These are phyloP conservation scores for Myotis daubentonii DNA, from an alignment of 2,797 vertebrate genomes.

Conservation along the genomic window DNA sequence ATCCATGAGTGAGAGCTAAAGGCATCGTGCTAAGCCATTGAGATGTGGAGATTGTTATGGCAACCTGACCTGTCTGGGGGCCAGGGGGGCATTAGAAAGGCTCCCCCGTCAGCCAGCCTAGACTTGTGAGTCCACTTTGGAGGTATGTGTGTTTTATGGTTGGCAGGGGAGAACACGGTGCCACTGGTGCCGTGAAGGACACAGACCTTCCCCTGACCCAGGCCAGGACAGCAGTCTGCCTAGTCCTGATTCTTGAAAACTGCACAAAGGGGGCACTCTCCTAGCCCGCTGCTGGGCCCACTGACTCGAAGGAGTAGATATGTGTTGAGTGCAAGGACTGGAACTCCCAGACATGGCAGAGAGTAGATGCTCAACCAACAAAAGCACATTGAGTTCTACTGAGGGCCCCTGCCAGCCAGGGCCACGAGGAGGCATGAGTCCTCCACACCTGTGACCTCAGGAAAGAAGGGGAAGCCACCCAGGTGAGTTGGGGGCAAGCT, in stretches of 20 bases:
- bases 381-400: fast-evolving
- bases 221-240: background rate
- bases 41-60: background rate
- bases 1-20: background rate
- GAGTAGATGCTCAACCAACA: fast-evolving
- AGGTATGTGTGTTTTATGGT: background rate
- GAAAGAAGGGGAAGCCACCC: fast-evolving
- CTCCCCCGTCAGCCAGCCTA: background rate
- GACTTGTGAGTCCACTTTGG: background rate
- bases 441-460: background rate
- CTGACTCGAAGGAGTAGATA: background rate
- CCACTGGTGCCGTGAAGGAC: fast-evolving
- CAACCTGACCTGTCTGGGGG: fast-evolving
- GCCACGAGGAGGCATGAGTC: fast-evolving
- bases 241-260: background rate
- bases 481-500: too few species aligned
- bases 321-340: background rate
- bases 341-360: too few species aligned
- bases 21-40: background rate
- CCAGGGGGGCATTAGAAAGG: fast-evolving
- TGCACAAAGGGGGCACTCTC: too few species aligned
- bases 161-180: background rate
- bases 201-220: background rate
- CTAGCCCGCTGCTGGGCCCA: background rate
- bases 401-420: too few species aligned